Evolutionary conservation across 2,797 vertebrate species (phyloP).

Genomic region (Halcyon chelicuti): DNA sequence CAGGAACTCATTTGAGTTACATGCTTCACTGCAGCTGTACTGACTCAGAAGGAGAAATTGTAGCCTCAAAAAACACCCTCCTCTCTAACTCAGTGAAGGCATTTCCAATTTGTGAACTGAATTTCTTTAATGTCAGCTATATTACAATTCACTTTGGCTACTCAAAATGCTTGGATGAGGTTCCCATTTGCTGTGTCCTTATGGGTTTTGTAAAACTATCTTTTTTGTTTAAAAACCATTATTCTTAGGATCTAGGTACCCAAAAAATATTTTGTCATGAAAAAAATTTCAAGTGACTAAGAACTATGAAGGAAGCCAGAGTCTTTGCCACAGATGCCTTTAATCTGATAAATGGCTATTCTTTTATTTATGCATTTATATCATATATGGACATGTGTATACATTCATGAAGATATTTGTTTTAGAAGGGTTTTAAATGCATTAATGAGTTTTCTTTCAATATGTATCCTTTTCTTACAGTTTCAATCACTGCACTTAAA

Average conservation of each 20-base stretch:
- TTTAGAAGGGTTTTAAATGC: background rate
- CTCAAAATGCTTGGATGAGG: background rate
- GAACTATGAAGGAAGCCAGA: conserved; percentile 25
- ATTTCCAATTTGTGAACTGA: background rate
- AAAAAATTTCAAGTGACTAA: conserved; percentile 10
- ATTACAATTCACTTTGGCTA: background rate
- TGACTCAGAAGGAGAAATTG: conserved; percentile 11
- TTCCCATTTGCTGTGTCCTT: background rate
- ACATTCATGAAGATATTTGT: background rate
- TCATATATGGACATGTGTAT: background rate
- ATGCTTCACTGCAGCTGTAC: background rate
- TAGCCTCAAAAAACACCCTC: background rate
- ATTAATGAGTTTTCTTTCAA: background rate
- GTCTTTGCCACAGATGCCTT: conserved; percentile 29
- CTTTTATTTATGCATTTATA: background rate
- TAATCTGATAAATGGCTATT: background rate
- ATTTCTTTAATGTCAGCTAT: background rate
- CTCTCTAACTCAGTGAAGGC: background rate
- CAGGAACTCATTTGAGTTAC: background rate
- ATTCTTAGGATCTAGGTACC: background rate
- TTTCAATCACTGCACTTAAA: background rate
- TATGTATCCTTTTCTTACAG: background rate
- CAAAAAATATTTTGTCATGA: background rate
- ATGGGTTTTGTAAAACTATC: background rate
- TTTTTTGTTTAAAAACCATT: background rate